A percentile compares a stretch with the other conserved stretches of the same genome.
Conservation (phyloP, 2,888 invertebrate species). For the Conomelus anceps region DNA sequence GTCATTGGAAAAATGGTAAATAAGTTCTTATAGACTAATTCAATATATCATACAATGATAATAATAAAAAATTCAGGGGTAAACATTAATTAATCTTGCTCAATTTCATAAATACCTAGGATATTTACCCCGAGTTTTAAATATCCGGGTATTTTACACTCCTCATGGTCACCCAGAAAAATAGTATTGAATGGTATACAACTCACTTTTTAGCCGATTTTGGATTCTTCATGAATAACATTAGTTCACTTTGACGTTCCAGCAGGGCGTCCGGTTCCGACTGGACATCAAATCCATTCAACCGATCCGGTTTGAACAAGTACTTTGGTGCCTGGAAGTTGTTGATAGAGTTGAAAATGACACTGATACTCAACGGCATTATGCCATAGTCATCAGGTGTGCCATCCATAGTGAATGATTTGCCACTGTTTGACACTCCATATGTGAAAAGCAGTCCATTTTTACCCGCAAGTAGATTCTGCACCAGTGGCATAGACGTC, state of each 20-base stretch:
- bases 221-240: conserved; percentile 28
- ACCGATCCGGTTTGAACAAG: conserved; percentile 85
- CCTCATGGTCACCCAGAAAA: too few species aligned
- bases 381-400: conserved; percentile 59
- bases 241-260: conserved; percentile 57
- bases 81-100: too few species aligned
- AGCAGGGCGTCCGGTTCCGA: conserved; percentile 78
- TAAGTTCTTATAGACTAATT: too few species aligned
- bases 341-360: conserved; percentile 85
- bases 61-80: too few species aligned
- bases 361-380: conserved; percentile 81
- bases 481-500: conserved; percentile 79
- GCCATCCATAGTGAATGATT: conserved; percentile 92
- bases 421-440: conserved; percentile 89
- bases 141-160: too few species aligned
- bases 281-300: conserved; percentile 91
- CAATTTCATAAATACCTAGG: too few species aligned
- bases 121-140: too few species aligned
- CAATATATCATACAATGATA: too few species aligned
- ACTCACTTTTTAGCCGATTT: neutral
- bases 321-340: conserved; percentile 67
- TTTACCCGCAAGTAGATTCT: conserved; percentile 78
- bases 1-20: too few species aligned
- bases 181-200: too few species aligned
- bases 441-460: conserved; percentile 94